These are phyloP conservation scores for Myrmecophaga tridactyla DNA, from an alignment of 2,113 vertebrate genomes.

Conservation along the genomic window DNA sequence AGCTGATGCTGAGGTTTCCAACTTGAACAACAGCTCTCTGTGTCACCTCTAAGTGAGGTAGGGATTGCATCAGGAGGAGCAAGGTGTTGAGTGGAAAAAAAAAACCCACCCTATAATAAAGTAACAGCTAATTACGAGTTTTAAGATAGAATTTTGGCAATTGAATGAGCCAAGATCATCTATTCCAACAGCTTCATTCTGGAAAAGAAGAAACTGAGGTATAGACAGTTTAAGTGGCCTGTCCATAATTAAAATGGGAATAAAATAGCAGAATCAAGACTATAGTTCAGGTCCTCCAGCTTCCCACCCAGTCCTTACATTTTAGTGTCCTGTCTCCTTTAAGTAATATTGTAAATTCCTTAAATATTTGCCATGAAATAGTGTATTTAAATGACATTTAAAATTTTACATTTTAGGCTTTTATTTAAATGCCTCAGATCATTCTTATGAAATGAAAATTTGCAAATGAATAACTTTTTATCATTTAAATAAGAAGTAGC, in stretches of 20 bases:
- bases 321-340: background rate
- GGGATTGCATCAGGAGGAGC: background rate
- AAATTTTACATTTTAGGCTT: background rate
- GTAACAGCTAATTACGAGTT: background rate
- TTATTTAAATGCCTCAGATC: background rate
- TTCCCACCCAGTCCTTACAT: background rate
- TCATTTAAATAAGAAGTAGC: background rate
- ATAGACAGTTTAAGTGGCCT: background rate
- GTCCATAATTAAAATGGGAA: background rate
- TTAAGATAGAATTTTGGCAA: background rate
- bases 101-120: background rate
- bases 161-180: background rate
- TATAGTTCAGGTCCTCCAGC: background rate
- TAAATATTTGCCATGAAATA: background rate
- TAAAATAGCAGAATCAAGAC: background rate
- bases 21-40: background rate
- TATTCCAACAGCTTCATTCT: background rate
- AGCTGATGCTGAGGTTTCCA: background rate
- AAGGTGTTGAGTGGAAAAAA: background rate
- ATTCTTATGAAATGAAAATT: constrained; percentile 16
- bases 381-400: background rate
- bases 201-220: background rate
- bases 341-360: background rate
- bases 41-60: background rate
- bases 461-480: constrained; percentile 7